Evolutionary conservation across 2,113 vertebrate species (phyloP), one percentile per base, ranked within the genome.

Genomic region (Tautogolabrus adspersus): DNA sequence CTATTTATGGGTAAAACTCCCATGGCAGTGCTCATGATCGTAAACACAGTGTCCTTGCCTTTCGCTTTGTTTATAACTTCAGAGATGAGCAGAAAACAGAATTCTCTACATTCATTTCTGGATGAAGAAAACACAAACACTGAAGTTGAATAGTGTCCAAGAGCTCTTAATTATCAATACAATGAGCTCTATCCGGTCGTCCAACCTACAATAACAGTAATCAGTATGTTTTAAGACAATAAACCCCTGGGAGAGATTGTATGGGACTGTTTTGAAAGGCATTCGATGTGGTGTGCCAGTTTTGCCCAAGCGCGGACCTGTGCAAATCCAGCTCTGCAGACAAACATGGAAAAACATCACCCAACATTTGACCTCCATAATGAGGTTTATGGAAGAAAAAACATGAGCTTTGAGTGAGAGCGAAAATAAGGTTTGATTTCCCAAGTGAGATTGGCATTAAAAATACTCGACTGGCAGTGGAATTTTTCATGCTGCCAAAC

Each of bases 301-400:
- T 55, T 42, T 66, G 58, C 15, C 64, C 60, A 19, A 23, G 61
- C 77, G 77, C 82, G 44, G 60, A 71, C 70, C 67, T 1, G 46
- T 83, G 67, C 72, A 71, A 69, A 38, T 30, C 72, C 34, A 26
- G 47, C 59, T 77, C 62, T 59, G 69, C 64, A 78, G 75, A 81
- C 85, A 85, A 88, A 90, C 88, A 91, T 79, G 87, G 87, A 90
- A 91, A 90, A 87, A 58, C 66, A 75, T 82, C 76, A 79, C 79
- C 73, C 72, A 3, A 49, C 26, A 70, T 65, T 40, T 85, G 87
- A 87, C 81, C 77, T 59, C 34, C 54, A 62, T 66, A 77, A 86
- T 66, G 62, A 71, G 21, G 70, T 59, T 76, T 62, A 75, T 55
- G 82, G 87, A 30, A 71, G 79, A 74, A 71, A 59, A 76, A 73